Conservation (phyloP, 37 sponge, comb jelly and placozoan species). For the Spongilla lacustris region DNA sequence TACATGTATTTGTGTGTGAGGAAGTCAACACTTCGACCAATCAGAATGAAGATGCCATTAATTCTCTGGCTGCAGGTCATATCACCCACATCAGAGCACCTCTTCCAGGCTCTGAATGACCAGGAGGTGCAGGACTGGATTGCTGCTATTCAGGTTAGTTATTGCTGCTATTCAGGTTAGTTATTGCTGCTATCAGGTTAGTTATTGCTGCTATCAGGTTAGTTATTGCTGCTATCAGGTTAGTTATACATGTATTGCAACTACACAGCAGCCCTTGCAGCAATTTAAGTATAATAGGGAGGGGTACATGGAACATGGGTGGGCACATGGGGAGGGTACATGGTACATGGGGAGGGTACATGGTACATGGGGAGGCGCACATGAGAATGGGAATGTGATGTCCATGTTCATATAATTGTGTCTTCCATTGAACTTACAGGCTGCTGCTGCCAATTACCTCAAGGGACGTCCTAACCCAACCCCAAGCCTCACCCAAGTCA, state of each 20-base stretch:
- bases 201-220: constrained; percentile 54
- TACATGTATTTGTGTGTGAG: too few relatives aligned
- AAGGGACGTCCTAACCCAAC: not conserved
- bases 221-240: too few relatives aligned
- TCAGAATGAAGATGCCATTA: not conserved
- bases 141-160: constrained; percentile 56
- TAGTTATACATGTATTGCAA: too few relatives aligned
- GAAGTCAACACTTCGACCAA: too few relatives aligned
- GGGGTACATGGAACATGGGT: not conserved
- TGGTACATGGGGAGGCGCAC: not conserved
- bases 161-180: constrained; percentile 64
- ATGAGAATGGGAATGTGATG: not conserved
- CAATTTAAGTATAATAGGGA: too few relatives aligned
- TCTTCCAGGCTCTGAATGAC: constrained; percentile 69
- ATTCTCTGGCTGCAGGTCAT: constrained; percentile 58
- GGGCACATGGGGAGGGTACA: not conserved
- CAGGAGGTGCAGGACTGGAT: constrained; percentile 72
- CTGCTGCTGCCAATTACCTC: not conserved
- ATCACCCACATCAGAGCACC: constrained; percentile 73
- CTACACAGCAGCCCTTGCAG: too few relatives aligned
- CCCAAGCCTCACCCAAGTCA: too few relatives aligned
- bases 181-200: constrained; percentile 56
- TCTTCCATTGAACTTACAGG: not conserved
- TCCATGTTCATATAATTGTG: too few relatives aligned
- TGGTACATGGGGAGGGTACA: not conserved